Base-by-base conservation (phyloP, 2,113 vertebrate species). In the Calidris pygmaea region DNA sequence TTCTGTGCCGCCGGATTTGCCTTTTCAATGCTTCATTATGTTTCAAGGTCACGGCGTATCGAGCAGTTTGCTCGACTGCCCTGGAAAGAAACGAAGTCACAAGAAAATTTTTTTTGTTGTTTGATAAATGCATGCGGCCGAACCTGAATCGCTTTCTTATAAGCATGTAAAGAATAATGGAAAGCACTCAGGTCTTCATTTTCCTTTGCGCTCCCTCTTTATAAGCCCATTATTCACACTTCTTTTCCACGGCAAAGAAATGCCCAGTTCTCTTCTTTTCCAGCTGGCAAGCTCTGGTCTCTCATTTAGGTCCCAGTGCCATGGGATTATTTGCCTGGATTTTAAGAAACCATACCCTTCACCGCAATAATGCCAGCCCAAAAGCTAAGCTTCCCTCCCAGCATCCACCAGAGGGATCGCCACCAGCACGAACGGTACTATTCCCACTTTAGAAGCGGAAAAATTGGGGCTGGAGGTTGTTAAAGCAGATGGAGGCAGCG, bases 11-110 rank as follows among this genome's bases (percentile, higher is more conserved):
- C 75, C 56, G 24, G 90, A 74, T 94, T 93, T 90, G 87, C 93
- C 93, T 92, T 92, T 77, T 96, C 96, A 96, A 94, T 96, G 96
- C 90, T 91, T 87, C 90, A 91, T 96, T 96, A 94, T 96, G 75
- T 71, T 77, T 86, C 85, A 63, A 96, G 95, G 96, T 94, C 96
- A 59, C 19, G 5, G 85, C 41, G 3, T 66, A 90, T 81, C 4
- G 34, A 65, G 71, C 91, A 23, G 59, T 76, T 85, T 73, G 89
- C 87, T 85, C 12, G 3, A 27, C 85, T 53, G 87, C 91, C 62
- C 93, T 24, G 75, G 53, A 71, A 80, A 94, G 91, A 85, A 83
- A 77, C 6, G 1, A 26, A 93, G 67, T 63, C 91, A 83, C 41
- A 50, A 74, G 82, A 52, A 39, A 39, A 71, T 74, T 59, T 11